These are phyloP conservation scores for Philonicus albiceps DNA, from an alignment of 2,888 invertebrate genomes.

Conservation along the genomic window DNA sequence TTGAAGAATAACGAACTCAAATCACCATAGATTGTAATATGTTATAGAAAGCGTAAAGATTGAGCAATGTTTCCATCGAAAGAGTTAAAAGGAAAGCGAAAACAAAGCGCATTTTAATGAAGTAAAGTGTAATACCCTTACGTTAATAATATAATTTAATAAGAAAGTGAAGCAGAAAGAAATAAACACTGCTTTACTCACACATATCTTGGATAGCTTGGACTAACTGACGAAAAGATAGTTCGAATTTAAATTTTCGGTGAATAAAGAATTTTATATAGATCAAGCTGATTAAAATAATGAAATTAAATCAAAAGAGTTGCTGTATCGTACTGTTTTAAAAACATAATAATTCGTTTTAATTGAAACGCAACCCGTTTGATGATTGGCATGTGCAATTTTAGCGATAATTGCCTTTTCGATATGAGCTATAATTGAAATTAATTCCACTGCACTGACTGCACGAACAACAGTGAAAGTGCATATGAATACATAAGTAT, in stretches of 20 bases:
- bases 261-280: neutral
- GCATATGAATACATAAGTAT: neutral
- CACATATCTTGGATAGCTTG: neutral
- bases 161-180: neutral
- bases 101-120: neutral
- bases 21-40: neutral
- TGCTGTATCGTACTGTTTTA: neutral
- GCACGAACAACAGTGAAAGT: neutral
- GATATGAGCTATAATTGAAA: neutral
- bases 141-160: no score
- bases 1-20: neutral
- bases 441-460: neutral
- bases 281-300: neutral
- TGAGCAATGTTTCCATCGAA: neutral
- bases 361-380: neutral
- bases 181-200: neutral
- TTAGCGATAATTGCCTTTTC: neutral
- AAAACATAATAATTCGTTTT: neutral
- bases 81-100: neutral
- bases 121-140: neutral
- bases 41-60: neutral
- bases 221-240: no score
- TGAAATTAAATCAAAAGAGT: neutral
- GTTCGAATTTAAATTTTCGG: no score
- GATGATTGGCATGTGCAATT: neutral